Percentiles rank a stretch among this genome's conserved stretches.
Evolutionary conservation across 2,113 vertebrate genomes (phyloP).

Genomic region (Vombatus ursinus): DNA sequence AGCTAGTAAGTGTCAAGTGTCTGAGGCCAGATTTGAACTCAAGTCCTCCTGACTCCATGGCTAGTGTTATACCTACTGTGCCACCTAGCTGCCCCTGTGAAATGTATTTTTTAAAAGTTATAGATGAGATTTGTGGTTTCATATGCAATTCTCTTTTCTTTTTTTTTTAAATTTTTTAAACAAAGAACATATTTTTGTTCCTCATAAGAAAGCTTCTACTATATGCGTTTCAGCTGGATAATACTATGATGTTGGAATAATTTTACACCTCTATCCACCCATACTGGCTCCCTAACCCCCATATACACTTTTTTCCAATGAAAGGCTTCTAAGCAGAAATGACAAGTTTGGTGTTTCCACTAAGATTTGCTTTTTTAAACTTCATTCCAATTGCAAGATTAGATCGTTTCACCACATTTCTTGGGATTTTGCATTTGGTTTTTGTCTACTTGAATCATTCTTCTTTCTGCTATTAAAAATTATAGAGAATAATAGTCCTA

Average conservation of each 20-base stretch:
- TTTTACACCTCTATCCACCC: neutral
- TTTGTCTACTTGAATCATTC: constrained; percentile 12
- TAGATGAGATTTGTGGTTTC: neutral
- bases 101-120: too few species aligned
- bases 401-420: constrained; percentile 29
- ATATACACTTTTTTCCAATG: neutral
- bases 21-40: too few species aligned
- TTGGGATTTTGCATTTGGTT: constrained; percentile 31
- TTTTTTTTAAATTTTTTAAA: too few species aligned
- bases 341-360: neutral
- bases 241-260: constrained; percentile 6
- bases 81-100: too few species aligned
- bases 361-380: constrained; percentile 25
- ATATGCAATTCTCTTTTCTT: neutral
- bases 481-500: constrained; percentile 25
- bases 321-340: constrained; percentile 6
- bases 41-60: too few species aligned
- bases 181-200: too few species aligned
- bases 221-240: neutral
- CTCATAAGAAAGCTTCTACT: too few species aligned
- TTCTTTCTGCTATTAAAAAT: constrained; percentile 29
- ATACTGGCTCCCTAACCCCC: neutral
- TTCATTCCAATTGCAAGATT: neutral
- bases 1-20: too few species aligned
- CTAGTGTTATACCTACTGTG: too few species aligned